phyloP scores from a whole-genome alignment of 92 coral and sea anemone species.

The Palythoa grandis region DNA sequence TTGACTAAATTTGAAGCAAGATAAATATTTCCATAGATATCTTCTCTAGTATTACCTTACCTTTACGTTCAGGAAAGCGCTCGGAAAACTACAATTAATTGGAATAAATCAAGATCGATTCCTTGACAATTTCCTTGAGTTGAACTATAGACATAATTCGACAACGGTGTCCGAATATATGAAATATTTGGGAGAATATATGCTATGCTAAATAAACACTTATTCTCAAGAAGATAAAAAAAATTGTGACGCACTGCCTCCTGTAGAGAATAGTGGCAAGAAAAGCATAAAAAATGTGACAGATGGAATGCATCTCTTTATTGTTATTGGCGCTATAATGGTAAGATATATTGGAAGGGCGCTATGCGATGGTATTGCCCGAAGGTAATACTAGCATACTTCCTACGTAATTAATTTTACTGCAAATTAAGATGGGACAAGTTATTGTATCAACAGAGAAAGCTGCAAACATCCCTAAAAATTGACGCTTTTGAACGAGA shows the following conservation, averaged over 20 bases:
- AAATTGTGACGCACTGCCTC: not conserved
- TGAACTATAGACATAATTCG: not conserved
- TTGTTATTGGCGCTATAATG: not conserved
- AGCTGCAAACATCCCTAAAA: too few relatives aligned
- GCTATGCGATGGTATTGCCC: not conserved
- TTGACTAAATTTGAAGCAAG: too few relatives aligned
- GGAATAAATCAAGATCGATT: not conserved
- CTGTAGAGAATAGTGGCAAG: not conserved
- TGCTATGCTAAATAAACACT: not conserved
- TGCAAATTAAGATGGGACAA: not conserved
- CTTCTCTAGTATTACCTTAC: not conserved
- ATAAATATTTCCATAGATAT: not conserved
- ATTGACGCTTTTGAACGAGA: too few relatives aligned
- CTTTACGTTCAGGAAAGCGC: not conserved
- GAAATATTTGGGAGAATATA: not conserved
- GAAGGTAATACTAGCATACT: not conserved
- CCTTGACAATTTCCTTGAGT: too few relatives aligned
- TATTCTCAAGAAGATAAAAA: not conserved
- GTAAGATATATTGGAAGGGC: not conserved
- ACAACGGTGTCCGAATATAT: not conserved
- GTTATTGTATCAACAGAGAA: too few relatives aligned
- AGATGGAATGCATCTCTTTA: conserved; percentile 2
- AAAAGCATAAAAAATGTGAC: not conserved
- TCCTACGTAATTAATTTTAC: not conserved
- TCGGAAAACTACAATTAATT: not conserved